Base-by-base conservation (phyloP, 1,140 invertebrate species). In the Trichonephila clavipes region DNA sequence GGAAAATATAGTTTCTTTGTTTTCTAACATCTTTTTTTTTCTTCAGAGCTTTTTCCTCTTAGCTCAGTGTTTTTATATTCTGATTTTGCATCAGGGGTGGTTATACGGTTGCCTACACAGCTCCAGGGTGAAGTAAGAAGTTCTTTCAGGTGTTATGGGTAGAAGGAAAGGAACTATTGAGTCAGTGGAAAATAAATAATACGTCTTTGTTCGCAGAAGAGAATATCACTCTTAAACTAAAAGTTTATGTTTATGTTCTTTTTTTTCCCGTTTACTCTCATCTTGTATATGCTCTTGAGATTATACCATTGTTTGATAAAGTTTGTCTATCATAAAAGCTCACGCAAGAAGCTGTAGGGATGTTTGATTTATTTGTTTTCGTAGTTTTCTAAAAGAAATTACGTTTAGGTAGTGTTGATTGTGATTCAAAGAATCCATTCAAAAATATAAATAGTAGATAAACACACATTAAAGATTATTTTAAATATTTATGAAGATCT, bases 71-170 rank as follows among this genome's bases (percentile, higher is more conserved):
- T 85, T 85, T 85, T 85, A 85, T 85, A 85, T 85, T 85, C 88
- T 89, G 24, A 69, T 88, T 88, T 88, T 66, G 62, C 62, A 72
- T 89, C 88, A 72, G 21, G 62, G 44, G 64, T 72, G 34, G 62
- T 77, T 72, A 86, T 86, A 58, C 58, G 21, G 24, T 21, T 58
- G 83, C 83, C 58, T 86, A 89, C 62, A 89, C 51, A 72, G 88
- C 66, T 72, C 28, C 34, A 19, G 64, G 66, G 69, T 62, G 21
- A 24, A 72, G 62, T 59, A 59, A 51, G 83, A 59, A 59, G 34
- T 24, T 85, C 69, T 89, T 89, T 89, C 51, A 77, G 64, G 64
- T 89, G 88, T 89, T 89, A 69, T 89, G n/a, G 62, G 40, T 51
- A 24, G 24, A n/a, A 24, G 44, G 51, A 40, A 77, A 19, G 24